Evolutionary conservation across 2,113 vertebrate genomes (phyloP), one percentile per base, ranked within the genome.

Genomic region (Misgurnus mizolepis): DNA sequence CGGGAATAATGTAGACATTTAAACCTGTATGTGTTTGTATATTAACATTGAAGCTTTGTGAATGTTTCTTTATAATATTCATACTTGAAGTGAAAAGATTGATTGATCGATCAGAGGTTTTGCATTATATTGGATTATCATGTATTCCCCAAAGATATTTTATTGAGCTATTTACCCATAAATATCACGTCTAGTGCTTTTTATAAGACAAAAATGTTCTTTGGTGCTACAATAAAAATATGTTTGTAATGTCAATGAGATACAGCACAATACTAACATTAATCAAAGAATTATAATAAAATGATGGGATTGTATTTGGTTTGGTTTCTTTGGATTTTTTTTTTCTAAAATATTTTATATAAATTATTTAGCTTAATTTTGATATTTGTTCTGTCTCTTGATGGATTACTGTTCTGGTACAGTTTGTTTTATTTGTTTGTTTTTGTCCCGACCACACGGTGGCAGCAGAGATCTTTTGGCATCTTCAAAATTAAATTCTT

Each of bases 101-200:
- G 83, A 88, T 85, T 86, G 15, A 14, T 65, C 89, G 85, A 89
- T 82, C 84, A 86, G 85, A 80, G 83, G 88, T 85, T 86, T 87
- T 89, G 79, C 88, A 86, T 89, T 89, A 78, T 58, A 85, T 84
- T 81, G 85, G 86, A 90, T n/a, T n/a, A n/a, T n/a, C n/a, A n/a
- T n/a, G 84, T 88, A 87, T 91, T 89, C 90, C 89, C 93, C 92
- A 94, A 94, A 94, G 92, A 93, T 86, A 65, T 89, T 90, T 88
- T 88, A 85, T 84, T 85, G 84, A 90, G 90, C 71, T 77, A 62
- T 89, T 78, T 88, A 88, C 76, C 82, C 73, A 76, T 77, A 22
- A 83, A 55, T 87, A 79, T 78, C 84, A 77, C 88, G 58, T 88
- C 80, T 86, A 85, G 79, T 87, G 82, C 27, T 34, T 86, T 81